Conservation (phyloP, 2,888 invertebrate genomes). For the Lacanobia oleracea region DNA sequence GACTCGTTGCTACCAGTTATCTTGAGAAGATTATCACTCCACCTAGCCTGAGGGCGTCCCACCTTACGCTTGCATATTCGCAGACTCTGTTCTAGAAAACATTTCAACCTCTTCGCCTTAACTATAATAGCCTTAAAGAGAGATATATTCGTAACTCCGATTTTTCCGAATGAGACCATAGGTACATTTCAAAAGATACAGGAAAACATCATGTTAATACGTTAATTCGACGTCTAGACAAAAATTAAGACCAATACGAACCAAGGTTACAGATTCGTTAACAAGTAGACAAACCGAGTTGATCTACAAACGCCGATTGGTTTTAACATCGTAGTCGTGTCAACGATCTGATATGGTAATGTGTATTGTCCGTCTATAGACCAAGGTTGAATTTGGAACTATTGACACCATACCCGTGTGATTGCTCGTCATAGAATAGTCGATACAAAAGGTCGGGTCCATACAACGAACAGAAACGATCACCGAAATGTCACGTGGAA, state of each 20-base stretch:
- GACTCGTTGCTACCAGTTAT: no score
- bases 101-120: no score
- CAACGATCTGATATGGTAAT: constrained; percentile 41
- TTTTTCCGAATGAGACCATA: background rate
- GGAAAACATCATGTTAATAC: background rate
- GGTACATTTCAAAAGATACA: background rate
- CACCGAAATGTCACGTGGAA: background rate
- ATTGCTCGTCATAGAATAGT: background rate
- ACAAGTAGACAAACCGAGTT: background rate
- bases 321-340: constrained; percentile 19
- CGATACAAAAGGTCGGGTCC: background rate
- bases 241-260: background rate
- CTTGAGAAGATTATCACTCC: no score
- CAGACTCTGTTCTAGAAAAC: no score
- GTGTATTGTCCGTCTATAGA: background rate
- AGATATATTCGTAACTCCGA: no score
- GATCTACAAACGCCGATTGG: constrained; percentile 12
- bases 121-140: no score
- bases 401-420: background rate
- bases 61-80: no score
- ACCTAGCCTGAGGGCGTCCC: no score
- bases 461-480: background rate
- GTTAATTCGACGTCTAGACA: constrained; percentile 16
- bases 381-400: constrained; percentile 26
- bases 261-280: constrained; percentile 7